These are phyloP conservation scores for Papilio protenor DNA, from an alignment of 2,888 invertebrate genomes.

Conservation along the genomic window DNA sequence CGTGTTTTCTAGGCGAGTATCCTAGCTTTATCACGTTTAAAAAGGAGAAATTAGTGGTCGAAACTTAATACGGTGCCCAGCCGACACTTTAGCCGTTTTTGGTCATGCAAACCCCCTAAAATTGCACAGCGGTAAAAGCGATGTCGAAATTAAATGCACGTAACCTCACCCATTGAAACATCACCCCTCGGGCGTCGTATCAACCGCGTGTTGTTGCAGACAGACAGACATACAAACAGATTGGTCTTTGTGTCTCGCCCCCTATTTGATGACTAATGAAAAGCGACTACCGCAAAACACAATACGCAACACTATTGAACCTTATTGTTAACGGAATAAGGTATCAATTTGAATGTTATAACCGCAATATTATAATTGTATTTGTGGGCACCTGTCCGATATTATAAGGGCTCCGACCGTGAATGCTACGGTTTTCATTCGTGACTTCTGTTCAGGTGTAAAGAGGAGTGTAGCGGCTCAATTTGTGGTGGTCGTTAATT, in stretches of 20 bases:
- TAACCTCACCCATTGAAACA: conserved; percentile 56
- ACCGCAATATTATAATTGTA: conserved; percentile 38
- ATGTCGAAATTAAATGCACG: conserved; percentile 65
- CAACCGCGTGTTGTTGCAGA: conserved; percentile 76
- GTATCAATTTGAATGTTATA: conserved; percentile 47
- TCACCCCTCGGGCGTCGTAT: conserved; percentile 68
- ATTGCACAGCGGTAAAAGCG: conserved; percentile 50
- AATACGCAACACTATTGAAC: neutral
- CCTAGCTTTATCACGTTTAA: neutral
- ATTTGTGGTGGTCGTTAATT: conserved; percentile 67
- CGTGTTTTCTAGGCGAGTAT: conserved; percentile 1
- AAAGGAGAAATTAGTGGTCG: conserved; percentile 16
- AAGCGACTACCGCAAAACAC: conserved; percentile 54
- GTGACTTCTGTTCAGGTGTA: conserved; percentile 33
- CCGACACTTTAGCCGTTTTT: conserved; percentile 26
- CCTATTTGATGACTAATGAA: conserved; percentile 72
- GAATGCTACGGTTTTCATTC: conserved; percentile 52
- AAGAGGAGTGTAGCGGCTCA: conserved; percentile 54
- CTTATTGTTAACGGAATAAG: conserved; percentile 46
- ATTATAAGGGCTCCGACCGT: conserved; percentile 59
- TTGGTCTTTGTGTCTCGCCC: conserved; percentile 66
- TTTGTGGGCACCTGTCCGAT: conserved; percentile 55
- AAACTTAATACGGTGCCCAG: neutral
- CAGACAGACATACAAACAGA: conserved; percentile 73
- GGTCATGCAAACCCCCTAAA: conserved; percentile 42